A percentile compares a stretch with the other conserved stretches of the same genome.
Conservation (phyloP, 2,888 invertebrate species). For the Spodoptera littoralis region DNA sequence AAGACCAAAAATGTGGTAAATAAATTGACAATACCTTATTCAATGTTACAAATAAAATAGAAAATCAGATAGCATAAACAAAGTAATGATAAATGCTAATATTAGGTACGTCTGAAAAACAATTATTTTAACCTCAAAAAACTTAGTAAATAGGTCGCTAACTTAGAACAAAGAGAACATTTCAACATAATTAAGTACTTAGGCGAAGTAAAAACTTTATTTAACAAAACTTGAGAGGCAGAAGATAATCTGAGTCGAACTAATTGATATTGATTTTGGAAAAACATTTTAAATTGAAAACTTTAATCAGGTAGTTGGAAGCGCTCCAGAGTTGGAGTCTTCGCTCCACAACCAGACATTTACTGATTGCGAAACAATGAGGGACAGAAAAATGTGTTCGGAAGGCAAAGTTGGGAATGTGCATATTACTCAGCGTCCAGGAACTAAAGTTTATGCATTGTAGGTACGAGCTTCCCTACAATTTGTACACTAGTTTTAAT, state of each 20-base stretch:
- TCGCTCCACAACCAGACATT: conserved; percentile 7
- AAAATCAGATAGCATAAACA: conserved; percentile 5
- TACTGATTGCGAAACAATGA: conserved; percentile 31
- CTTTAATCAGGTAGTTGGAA: conserved; percentile 31
- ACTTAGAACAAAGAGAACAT: conserved; percentile 18
- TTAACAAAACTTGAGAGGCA: conserved; percentile 5
- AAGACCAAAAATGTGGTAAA: too few relatives aligned
- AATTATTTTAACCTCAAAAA: conserved; percentile 8
- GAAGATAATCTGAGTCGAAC: conserved; percentile 15
- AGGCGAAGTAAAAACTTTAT: conserved; percentile 21
- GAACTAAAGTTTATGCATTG: conserved; percentile 27
- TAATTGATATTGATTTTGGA: conserved; percentile 18
- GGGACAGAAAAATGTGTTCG: conserved; percentile 18
- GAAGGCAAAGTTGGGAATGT: conserved; percentile 21
- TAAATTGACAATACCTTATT: too few relatives aligned
- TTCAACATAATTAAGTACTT: conserved; percentile 30
- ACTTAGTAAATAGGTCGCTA: conserved; percentile 6
- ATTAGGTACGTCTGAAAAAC: conserved; percentile 9
- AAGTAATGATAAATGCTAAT: neutral
- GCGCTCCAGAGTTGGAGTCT: conserved; percentile 10
- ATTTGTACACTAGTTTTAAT: conserved; percentile 14
- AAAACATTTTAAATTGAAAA: conserved; percentile 22
- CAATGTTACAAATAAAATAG: too few relatives aligned
- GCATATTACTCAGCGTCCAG: conserved; percentile 16
- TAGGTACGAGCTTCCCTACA: conserved; percentile 15